phyloP scores from a whole-genome alignment of 2,888 invertebrate genomes.

The Pyralis farinalis region DNA sequence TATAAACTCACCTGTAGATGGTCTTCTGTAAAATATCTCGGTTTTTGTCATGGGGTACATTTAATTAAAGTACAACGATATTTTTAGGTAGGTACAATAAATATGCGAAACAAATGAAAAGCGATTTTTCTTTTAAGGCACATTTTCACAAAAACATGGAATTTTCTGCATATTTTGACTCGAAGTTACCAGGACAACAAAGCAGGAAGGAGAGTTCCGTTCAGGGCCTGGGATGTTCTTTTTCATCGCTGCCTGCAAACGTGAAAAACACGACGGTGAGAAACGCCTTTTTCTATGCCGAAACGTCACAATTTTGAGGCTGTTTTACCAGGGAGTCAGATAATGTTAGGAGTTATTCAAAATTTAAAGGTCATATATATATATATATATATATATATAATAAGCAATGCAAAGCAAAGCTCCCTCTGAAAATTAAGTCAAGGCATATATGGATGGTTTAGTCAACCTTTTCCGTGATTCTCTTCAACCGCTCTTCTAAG shows the following conservation, averaged over 20 bases:
- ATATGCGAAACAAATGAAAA: constrained; percentile 21
- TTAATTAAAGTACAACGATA: too few relatives aligned
- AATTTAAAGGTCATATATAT: too few relatives aligned
- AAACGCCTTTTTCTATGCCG: constrained; percentile 20
- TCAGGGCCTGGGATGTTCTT: not conserved
- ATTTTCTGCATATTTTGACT: constrained; percentile 74
- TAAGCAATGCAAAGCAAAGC: too few relatives aligned
- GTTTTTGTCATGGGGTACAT: too few relatives aligned
- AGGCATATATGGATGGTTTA: too few relatives aligned
- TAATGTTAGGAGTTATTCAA: constrained; percentile 8
- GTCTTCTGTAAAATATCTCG: not conserved
- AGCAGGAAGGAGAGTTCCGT: not conserved
- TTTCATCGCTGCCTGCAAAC: not conserved
- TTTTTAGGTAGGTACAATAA: too few relatives aligned
- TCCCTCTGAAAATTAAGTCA: too few relatives aligned
- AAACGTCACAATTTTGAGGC: constrained; percentile 44
- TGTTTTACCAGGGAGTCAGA: constrained; percentile 38
- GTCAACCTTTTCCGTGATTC: too few relatives aligned
- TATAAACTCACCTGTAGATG: not conserved
- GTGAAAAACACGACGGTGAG: constrained; percentile 8
- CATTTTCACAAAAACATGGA: constrained; percentile 61
- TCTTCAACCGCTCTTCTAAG: constrained; percentile 24
- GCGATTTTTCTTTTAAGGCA: constrained; percentile 27
- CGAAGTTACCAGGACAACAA: constrained; percentile 25
- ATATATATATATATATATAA: too few relatives aligned